These are phyloP conservation scores for Phengaris arion DNA, from an alignment of 2,888 invertebrate species.

Conservation along the genomic window DNA sequence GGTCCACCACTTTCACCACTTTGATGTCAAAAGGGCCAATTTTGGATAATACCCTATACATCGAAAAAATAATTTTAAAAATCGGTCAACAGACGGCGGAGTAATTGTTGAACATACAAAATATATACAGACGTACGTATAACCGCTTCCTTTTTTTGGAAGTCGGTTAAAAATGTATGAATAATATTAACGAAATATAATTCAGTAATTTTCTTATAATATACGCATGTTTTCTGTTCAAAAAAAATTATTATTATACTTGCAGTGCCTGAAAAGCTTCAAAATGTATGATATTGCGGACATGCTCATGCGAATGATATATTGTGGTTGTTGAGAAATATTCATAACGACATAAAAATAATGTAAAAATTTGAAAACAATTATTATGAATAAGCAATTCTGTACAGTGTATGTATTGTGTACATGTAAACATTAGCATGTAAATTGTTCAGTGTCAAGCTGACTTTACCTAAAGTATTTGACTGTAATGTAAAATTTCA, in stretches of 20 bases:
- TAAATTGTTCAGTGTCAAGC: neutral
- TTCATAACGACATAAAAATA: neutral
- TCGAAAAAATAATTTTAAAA: no score
- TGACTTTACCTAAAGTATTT: neutral
- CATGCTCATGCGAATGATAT: slow-evolving; percentile 5
- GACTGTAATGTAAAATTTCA: neutral
- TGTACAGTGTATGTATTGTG: neutral
- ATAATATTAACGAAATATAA: neutral
- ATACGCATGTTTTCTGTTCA: neutral
- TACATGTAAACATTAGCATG: neutral
- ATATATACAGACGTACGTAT: no score
- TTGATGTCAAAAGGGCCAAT: no score
- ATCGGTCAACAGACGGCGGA: no score
- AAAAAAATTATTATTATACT: no score
- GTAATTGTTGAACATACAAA: no score
- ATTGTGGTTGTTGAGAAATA: neutral
- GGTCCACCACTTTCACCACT: no score
- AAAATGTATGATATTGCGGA: neutral
- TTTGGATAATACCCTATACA: no score
- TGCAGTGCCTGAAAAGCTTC: neutral
- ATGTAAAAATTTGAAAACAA: neutral
- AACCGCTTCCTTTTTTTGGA: no score
- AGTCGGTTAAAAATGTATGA: no score
- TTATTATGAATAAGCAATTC: neutral
- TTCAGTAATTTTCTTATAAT: neutral